Evolutionary conservation across 1,140 invertebrate species (phyloP).

Genomic region (Drosophila trapezifrons): DNA sequence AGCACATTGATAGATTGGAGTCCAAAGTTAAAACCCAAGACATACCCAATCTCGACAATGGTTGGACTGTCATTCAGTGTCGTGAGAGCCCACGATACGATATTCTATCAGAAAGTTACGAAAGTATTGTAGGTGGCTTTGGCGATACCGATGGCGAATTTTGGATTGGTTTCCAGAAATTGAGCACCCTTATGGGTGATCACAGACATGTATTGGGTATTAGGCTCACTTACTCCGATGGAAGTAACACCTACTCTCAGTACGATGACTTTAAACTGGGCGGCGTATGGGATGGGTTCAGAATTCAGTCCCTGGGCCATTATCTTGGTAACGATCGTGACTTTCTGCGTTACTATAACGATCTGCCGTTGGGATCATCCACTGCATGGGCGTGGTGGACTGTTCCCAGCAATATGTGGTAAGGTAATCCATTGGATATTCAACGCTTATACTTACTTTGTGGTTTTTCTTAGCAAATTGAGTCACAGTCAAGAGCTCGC

Average conservation of each 20-base stretch:
- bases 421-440: neutral
- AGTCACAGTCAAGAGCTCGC: neutral
- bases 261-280: conserved; percentile 36
- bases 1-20: conserved; percentile 4
- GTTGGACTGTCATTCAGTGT: conserved; percentile 37
- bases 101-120: conserved; percentile 10
- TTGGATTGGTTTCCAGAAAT: conserved; percentile 26
- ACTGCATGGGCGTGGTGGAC: neutral
- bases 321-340: conserved; percentile 41
- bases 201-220: conserved; percentile 29
- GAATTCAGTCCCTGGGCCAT: conserved; percentile 22
- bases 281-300: conserved; percentile 15
- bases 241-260: conserved; percentile 4
- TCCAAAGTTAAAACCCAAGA: neutral
- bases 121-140: conserved; percentile 3
- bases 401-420: neutral
- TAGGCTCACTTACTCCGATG: conserved; percentile 13
- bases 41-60: neutral
- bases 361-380: neutral
- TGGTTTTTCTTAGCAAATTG: neutral
- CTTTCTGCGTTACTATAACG: neutral
- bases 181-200: conserved; percentile 8
- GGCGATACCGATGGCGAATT: conserved; percentile 7
- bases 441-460: too few species aligned
- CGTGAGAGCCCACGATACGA: conserved; percentile 21